Conservation (phyloP, 2,113 vertebrate species). For the Miniopterus natalensis region DNA sequence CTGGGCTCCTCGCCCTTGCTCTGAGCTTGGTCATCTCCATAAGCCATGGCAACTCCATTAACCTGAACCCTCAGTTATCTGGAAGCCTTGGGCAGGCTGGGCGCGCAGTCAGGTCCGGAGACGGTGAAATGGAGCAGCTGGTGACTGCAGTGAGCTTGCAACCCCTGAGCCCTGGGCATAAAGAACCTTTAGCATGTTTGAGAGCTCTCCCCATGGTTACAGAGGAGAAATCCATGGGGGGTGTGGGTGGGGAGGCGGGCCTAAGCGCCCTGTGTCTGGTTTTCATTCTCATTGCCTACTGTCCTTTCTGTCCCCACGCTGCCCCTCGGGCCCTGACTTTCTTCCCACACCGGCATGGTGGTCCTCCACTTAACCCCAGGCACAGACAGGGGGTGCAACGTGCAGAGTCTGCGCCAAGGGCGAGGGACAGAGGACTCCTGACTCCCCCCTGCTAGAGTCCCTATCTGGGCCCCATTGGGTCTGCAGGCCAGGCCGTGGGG, state of each 20-base stretch:
- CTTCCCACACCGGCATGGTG: neutral
- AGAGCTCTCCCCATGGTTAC: neutral
- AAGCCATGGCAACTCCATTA: neutral
- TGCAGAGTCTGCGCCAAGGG: neutral
- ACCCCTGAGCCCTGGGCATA: accelerated
- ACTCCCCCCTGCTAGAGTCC: neutral
- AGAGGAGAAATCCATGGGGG: neutral
- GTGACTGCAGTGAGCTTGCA: accelerated
- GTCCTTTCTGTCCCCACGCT: no score
- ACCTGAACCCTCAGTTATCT: neutral
- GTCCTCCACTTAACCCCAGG: neutral
- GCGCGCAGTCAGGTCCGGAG: neutral
- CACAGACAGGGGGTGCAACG: no score
- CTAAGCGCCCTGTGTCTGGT: neutral
- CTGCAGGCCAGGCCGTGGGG: neutral
- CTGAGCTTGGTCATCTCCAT: neutral
- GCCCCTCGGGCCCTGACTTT: no score
- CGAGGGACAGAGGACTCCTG: neutral
- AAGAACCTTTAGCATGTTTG: neutral
- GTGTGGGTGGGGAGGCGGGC: accelerated
- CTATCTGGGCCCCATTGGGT: accelerated
- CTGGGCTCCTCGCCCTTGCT: neutral
- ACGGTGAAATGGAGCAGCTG: neutral
- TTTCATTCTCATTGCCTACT: neutral
- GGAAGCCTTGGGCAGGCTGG: neutral